These are phyloP conservation scores for Rhogogaster chlorosoma DNA, from an alignment of 2,888 invertebrate species.

Conservation along the genomic window DNA sequence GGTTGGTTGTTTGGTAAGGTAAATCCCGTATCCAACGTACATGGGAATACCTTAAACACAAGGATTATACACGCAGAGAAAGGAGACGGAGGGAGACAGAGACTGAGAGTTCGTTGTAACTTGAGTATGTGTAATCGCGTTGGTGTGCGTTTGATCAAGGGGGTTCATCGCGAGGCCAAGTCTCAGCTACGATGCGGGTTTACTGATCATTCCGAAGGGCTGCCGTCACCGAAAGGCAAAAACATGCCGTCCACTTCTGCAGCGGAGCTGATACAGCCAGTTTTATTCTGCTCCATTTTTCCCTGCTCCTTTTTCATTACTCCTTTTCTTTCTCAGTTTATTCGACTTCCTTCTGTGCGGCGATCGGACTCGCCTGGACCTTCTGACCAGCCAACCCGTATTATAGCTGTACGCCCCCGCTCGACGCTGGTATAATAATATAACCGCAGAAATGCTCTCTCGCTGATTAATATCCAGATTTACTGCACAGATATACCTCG, in stretches of 20 bases:
- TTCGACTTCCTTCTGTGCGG: background rate
- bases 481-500: slow-evolving; percentile 67
- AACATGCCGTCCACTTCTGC: slow-evolving; percentile 46
- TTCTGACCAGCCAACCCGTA: slow-evolving; percentile 30
- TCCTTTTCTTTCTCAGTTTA: background rate
- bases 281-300: background rate
- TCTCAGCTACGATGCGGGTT: slow-evolving; percentile 37
- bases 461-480: slow-evolving; percentile 74
- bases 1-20: slow-evolving; percentile 15
- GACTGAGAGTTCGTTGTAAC: background rate
- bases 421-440: slow-evolving; percentile 48
- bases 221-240: slow-evolving; percentile 55
- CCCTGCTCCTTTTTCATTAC: background rate
- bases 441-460: slow-evolving; percentile 48
- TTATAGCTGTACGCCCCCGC: slow-evolving; percentile 54
- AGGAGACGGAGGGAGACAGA: background rate
- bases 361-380: background rate
- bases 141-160: slow-evolving; percentile 72
- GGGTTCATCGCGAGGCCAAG: slow-evolving; percentile 75
- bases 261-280: background rate
- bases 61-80: background rate
- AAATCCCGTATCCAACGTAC: background rate
- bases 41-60: background rate
- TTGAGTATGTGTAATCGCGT: slow-evolving; percentile 20
- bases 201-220: slow-evolving; percentile 53